These are phyloP conservation scores for Varanus salvator DNA, from an alignment of 2,113 vertebrate species.

Conservation along the genomic window DNA sequence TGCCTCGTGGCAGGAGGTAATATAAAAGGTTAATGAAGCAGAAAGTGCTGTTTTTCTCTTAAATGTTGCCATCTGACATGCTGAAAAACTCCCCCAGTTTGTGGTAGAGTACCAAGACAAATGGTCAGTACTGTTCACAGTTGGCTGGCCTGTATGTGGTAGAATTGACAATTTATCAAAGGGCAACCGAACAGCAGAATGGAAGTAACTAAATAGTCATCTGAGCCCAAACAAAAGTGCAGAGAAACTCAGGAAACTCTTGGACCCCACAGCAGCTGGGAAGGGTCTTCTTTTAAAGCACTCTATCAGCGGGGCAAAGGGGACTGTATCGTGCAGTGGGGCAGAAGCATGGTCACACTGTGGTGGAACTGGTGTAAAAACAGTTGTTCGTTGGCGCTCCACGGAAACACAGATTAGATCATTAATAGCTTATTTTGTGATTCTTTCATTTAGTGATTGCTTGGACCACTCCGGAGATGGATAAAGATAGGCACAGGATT, in stretches of 20 bases:
- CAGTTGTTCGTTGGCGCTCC: background rate
- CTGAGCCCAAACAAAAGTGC: background rate
- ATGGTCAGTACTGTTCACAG: background rate
- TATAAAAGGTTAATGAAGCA: conserved; percentile 25
- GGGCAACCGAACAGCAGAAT: background rate
- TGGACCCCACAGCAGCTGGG: background rate
- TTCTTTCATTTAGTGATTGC: background rate
- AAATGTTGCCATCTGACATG: conserved; percentile 11
- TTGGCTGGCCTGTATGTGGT: background rate
- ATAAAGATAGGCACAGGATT: background rate
- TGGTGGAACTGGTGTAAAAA: background rate
- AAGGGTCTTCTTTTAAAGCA: background rate
- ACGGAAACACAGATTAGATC: background rate
- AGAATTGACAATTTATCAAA: background rate
- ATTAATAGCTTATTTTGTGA: background rate
- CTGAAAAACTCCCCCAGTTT: conserved; percentile 4
- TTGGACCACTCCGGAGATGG: background rate
- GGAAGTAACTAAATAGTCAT: background rate
- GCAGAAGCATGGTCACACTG: background rate
- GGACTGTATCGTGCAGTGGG: too few species aligned
- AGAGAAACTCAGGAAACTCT: too few species aligned
- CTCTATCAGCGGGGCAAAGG: background rate
- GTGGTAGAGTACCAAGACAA: conserved; percentile 18
- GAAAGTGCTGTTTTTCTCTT: conserved; percentile 22
- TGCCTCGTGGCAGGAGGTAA: conserved; percentile 7